phyloP scores from a whole-genome alignment of 2,797 vertebrate species.

The Kryptolebias ocellatus region DNA sequence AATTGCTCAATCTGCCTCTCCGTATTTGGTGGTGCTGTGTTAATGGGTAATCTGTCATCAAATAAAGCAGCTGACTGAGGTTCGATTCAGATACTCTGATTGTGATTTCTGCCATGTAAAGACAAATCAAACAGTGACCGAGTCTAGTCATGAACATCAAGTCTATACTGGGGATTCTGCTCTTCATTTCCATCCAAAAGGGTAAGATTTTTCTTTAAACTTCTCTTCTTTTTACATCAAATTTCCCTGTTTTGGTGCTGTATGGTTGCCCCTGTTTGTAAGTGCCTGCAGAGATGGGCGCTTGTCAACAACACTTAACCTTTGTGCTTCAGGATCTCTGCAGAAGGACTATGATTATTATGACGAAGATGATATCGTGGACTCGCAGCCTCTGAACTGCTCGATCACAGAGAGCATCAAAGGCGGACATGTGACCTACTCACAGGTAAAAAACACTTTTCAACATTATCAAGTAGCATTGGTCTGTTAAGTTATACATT shows the following conservation, averaged over 20 bases:
- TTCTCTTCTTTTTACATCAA: neutral
- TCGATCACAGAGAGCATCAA: conserved; percentile 66
- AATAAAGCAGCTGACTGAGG: conserved; percentile 63
- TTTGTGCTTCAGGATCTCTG: conserved; percentile 41
- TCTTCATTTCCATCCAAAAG: conserved; percentile 39
- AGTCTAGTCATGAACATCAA: conserved; percentile 38
- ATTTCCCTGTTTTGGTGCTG: neutral
- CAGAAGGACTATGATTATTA: conserved; percentile 18
- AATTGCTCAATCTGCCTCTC: conserved; percentile 63
- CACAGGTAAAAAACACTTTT: conserved; percentile 46
- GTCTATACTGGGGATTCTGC: conserved; percentile 28
- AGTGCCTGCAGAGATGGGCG: neutral
- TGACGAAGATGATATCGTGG: conserved; percentile 27
- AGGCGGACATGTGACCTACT: conserved; percentile 75
- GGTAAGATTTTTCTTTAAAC: conserved; percentile 58
- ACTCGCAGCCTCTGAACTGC: conserved; percentile 64
- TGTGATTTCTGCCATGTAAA: conserved; percentile 15
- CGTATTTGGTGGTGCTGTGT: conserved; percentile 49
- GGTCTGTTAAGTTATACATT: neutral
- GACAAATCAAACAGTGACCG: conserved; percentile 1
- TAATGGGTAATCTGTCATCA: conserved; percentile 79
- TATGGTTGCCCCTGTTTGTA: neutral
- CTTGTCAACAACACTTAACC: neutral
- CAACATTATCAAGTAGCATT: too few relatives aligned
- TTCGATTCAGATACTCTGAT: conserved; percentile 16